Evolutionary conservation across 53 echinoderm and acorn worm genomes (phyloP).

Genomic region (Stichopus horrens): DNA sequence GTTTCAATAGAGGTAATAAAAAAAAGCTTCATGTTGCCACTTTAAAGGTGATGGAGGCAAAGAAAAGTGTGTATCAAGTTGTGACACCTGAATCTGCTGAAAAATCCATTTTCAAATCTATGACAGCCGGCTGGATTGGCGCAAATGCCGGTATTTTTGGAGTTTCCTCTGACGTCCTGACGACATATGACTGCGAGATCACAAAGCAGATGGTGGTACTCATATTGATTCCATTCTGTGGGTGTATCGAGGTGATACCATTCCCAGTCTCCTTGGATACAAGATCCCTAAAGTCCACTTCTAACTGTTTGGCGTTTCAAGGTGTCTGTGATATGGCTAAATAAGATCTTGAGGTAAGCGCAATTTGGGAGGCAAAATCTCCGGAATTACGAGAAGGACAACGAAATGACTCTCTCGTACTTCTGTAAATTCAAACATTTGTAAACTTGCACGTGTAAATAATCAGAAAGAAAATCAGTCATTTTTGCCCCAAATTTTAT

Average conservation of each 20-base stretch:
- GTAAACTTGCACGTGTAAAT: no score
- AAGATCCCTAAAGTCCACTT: no score
- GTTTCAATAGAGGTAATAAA: background rate
- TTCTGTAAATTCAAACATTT: no score
- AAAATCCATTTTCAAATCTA: background rate
- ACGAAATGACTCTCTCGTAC: no score
- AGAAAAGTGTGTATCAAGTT: constrained; percentile 6
- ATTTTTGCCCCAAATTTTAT: no score
- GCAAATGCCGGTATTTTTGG: background rate
- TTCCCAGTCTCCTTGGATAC: background rate
- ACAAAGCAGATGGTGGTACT: background rate
- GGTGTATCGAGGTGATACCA: background rate
- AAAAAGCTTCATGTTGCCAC: background rate
- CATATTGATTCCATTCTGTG: background rate
- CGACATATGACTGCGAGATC: background rate
- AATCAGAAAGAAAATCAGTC: no score
- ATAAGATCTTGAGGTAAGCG: no score
- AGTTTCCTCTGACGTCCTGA: background rate
- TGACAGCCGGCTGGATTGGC: background rate
- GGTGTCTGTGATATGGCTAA: no score
- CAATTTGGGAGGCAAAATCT: no score
- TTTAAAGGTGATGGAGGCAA: background rate
- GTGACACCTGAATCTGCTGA: background rate
- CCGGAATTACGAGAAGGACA: no score
- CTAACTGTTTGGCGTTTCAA: no score